Evolutionary conservation across 2,888 invertebrate species (phyloP), one percentile per base, ranked within the genome.

Genomic region (Amphimallon solstitiale): DNA sequence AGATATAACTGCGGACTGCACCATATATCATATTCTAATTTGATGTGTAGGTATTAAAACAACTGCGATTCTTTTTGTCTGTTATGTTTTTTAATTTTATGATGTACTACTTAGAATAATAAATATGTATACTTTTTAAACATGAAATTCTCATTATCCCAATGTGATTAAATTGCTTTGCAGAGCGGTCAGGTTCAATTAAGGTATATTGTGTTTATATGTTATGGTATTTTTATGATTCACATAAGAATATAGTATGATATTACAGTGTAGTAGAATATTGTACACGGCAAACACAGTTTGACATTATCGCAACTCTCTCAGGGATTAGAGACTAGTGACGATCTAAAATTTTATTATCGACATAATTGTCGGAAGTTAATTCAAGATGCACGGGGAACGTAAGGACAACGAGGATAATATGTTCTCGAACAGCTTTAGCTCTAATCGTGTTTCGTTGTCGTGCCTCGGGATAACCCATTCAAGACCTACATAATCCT

Each of bases 391-490:
- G 51, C 51, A 34, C 15, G 61, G 68, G 64, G 68, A 72, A 73
- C 74, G 73, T 51, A 29, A 35, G 51, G 15, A 35, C 14, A 34
- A 14, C n/a, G 35, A 51, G 35, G 34, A 35, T 17, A 34, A 75
- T 74, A 72, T 74, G 76, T 73, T 72, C 71, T 71, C 68, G 69
- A 73, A 74, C 70, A 70, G 71, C 73, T 72, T 68, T 68, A 74
- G 73, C 72, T 75, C 72, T 76, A 75, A 76, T 75, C 75, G 75
- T 71, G 71, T 74, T 76, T 74, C 74, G 71, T 72, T 75, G 76
- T 75, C 72, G 71, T 70, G 74, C 73, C 74, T 72, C 74, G 68
- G 72, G 74, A 75, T 72, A 71, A 73, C 70, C 73, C 73, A 73
- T 75, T 73, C 68, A 65, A 72, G 15, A 15, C 15, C 71, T 72